These are phyloP conservation scores for Platysternon megacephalum DNA, from an alignment of 2,113 vertebrate genomes.

Conservation along the genomic window DNA sequence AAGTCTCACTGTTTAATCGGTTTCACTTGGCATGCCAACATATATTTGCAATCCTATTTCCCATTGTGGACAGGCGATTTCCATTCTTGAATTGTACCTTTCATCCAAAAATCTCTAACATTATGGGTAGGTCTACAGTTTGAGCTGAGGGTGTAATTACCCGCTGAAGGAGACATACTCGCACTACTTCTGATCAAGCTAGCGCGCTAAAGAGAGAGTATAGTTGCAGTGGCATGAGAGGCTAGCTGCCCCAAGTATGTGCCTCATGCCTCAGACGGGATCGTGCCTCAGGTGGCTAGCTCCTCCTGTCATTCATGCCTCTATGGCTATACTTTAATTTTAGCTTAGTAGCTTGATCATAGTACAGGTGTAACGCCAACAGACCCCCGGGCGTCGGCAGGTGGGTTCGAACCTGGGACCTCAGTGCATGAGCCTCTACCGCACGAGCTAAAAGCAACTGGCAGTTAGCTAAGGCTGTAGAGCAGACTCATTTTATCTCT, in stretches of 20 bases:
- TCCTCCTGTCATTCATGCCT: background rate
- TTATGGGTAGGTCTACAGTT: background rate
- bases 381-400: too few species aligned
- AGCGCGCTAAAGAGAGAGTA: background rate
- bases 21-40: background rate
- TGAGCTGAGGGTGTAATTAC: background rate
- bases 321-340: background rate
- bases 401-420: too few species aligned
- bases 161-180: background rate
- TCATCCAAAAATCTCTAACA: background rate
- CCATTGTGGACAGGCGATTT: background rate
- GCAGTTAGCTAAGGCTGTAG: too few species aligned
- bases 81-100: background rate
- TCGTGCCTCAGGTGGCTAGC: background rate
- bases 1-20: background rate
- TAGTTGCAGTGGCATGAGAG: background rate
- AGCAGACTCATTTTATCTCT: too few species aligned
- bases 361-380: background rate
- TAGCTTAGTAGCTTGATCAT: background rate
- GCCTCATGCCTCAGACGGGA: background rate
- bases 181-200: background rate
- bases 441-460: too few species aligned
- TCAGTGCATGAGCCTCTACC: too few species aligned
- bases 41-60: background rate
- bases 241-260: background rate